Evolutionary conservation across 2,888 invertebrate species (phyloP).

Genomic region (Neoitamus cyanurus): DNA sequence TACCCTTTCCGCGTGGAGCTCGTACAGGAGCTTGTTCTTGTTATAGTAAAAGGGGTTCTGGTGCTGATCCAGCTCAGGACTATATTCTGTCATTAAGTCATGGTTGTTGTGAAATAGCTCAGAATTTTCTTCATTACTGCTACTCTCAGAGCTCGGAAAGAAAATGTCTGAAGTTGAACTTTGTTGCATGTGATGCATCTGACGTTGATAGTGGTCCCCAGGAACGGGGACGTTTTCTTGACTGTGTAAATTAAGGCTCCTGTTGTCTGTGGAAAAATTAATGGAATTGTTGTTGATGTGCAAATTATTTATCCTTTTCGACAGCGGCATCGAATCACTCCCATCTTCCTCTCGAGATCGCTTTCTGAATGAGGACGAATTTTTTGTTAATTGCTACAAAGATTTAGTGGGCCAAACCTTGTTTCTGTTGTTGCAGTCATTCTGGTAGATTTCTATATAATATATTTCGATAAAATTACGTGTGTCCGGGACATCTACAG

Average conservation of each 20-base stretch:
- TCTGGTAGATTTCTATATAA: neutral
- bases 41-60: constrained; percentile 90
- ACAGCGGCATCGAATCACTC: constrained; percentile 84
- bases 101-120: constrained; percentile 45
- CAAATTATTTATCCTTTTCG: constrained; percentile 90
- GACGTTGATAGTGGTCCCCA: neutral
- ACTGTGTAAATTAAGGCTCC: constrained; percentile 39
- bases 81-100: constrained; percentile 67
- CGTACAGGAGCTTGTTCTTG: constrained; percentile 85
- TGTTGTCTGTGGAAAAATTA: constrained; percentile 36
- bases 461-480: neutral
- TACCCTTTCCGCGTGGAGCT: constrained; percentile 83
- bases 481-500: neutral
- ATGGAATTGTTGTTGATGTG: constrained; percentile 75
- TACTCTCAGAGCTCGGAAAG: constrained; percentile 52
- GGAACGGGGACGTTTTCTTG: neutral
- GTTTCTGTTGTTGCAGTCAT: constrained; percentile 41
- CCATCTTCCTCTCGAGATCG: constrained; percentile 81
- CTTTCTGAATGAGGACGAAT: constrained; percentile 72
- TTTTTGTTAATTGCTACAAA: neutral
- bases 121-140: neutral
- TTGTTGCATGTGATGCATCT: constrained; percentile 55
- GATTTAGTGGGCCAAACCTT: neutral
- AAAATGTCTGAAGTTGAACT: constrained; percentile 49
- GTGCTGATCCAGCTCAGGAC: constrained; percentile 79